Evolutionary conservation across 1,140 invertebrate species (phyloP), one percentile per base, ranked within the genome.

Genomic region (Sarcophaga peregrina): DNA sequence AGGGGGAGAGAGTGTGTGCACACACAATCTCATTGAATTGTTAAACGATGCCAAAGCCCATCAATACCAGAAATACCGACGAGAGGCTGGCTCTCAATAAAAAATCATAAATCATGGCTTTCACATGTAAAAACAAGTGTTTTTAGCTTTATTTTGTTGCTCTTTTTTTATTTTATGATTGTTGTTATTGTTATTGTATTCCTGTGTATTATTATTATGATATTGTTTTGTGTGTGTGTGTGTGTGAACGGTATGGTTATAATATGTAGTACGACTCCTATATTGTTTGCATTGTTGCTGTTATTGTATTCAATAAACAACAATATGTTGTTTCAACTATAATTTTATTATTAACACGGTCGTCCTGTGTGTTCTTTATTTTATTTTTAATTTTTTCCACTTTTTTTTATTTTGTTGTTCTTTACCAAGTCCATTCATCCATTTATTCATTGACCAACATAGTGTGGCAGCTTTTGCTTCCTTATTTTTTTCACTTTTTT

Each of bases 251-350:
- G 4, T 37, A 37, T 37, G 25, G 25, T 37, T 37, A 37, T 37
- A 37, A 37, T 37, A n/a, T n/a, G n/a, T n/a, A 37, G 25, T 37
- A 37, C 4, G 25, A 37, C 4, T 1, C 25, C 25, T 37, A 37
- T 37, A 37, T 37, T 37, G 25, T 37, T 37, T 52, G 13, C 5
- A 52, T 52, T 52, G 20, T 68, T 68, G 62, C 20, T 68, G 17
- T n/a, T 68, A 68, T 68, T 68, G 62, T 20, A 68, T 37, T 68
- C 62, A 68, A 68, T 68, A 68, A 68, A 68, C 62, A 68, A 68
- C 62, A 68, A 68, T 68, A 68, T 68, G 62, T 68, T 68, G 25
- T 37, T 37, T 37, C 25, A 68, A 68, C 62, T 68, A 68, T 68
- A 68, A 68, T 20, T 68, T 68, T 68, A 68, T 68, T 68, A 68